A percentile compares a stretch with the other conserved stretches of the same genome.
Conservation (phyloP, 1,140 invertebrate species). For the Patella vulgata region DNA sequence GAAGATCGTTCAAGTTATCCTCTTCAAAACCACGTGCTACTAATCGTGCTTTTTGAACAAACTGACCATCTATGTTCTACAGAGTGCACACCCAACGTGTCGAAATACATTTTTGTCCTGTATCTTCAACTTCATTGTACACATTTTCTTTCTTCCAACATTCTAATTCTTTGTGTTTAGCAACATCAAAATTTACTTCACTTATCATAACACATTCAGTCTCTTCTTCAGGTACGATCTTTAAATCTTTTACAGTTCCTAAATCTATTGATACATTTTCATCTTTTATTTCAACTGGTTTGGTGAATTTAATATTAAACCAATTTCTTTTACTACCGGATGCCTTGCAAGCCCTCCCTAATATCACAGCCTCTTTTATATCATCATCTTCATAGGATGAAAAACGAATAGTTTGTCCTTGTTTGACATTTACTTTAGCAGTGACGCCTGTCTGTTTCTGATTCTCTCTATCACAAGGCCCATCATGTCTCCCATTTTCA, state of each 20-base stretch:
- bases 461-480: no score
- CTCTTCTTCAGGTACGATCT: neutral
- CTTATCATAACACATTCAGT: neutral
- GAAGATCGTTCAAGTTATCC: conserved; percentile 4
- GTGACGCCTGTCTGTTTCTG: no score
- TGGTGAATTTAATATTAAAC: no score
- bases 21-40: conserved; percentile 30
- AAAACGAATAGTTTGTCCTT: conserved; percentile 1
- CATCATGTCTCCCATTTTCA: no score
- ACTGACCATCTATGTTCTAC: conserved; percentile 1
- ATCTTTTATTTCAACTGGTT: neutral
- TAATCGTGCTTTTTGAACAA: conserved; percentile 15
- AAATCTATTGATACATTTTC: conserved; percentile 15
- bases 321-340: no score
- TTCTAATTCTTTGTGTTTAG: conserved; percentile 7
- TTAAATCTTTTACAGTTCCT: conserved; percentile 16
- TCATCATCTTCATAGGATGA: no score
- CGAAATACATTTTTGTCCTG: conserved; percentile 10
- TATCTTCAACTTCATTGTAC: conserved; percentile 3
- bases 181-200: conserved; percentile 2
- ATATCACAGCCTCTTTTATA: no score
- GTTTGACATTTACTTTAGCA: no score
- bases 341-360: no score
- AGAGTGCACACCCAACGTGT: conserved; percentile 4
- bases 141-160: neutral